Evolutionary conservation across 2,797 vertebrate species (phyloP).

Genomic region (Chiloscyllium punctatum): DNA sequence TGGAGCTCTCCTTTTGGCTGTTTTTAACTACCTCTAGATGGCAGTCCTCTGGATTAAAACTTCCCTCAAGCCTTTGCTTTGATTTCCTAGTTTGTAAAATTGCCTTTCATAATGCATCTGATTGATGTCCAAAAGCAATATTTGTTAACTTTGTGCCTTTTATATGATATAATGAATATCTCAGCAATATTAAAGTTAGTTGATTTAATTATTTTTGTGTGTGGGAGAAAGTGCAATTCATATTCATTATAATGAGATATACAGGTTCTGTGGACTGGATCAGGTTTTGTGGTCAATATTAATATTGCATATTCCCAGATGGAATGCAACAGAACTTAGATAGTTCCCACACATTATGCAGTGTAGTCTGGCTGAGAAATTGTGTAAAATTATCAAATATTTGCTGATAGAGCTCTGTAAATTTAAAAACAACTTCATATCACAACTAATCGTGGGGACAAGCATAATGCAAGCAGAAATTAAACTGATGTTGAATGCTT

Average conservation of each 20-base stretch:
- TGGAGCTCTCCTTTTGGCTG: not conserved
- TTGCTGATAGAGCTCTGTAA: not conserved
- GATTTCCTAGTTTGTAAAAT: not conserved
- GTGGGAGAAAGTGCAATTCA: not conserved
- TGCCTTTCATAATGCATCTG: not conserved
- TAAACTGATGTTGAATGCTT: not conserved
- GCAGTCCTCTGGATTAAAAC: not conserved
- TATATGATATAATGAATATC: not conserved
- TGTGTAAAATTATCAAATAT: not conserved
- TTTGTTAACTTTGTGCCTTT: not conserved
- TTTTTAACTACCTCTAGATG: not conserved
- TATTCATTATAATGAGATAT: not conserved
- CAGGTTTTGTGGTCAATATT: not conserved
- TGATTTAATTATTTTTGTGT: not conserved
- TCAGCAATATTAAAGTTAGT: not conserved
- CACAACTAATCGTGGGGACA: not conserved
- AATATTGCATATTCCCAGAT: not conserved
- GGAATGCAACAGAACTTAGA: not conserved
- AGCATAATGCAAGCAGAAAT: not conserved
- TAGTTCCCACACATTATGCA: not conserved
- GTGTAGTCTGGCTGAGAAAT: not conserved
- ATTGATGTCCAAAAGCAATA: not conserved
- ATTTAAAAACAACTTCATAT: not conserved
- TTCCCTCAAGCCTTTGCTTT: not conserved
- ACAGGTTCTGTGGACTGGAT: not conserved